A percentile compares a stretch with the other conserved stretches of the same genome.
Conservation (phyloP, 1,140 invertebrate genomes). For the Cydia splendana region DNA sequence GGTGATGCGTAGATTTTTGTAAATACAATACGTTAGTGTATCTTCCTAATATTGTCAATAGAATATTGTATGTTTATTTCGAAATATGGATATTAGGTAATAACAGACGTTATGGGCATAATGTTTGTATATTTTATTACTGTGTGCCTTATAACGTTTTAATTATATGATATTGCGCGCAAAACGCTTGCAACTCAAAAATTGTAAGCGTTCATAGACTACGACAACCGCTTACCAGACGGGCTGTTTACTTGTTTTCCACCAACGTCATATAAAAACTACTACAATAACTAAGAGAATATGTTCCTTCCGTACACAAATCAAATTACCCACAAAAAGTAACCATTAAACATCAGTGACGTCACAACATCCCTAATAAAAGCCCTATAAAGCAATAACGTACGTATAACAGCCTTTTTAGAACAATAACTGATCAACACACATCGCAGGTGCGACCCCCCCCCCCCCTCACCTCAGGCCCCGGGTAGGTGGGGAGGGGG, state of each 20-base stretch:
- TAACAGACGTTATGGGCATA: too few relatives aligned
- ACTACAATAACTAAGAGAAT: not conserved
- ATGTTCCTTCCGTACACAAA: not conserved
- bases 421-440: constrained; percentile 19
- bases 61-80: too few relatives aligned
- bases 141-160: too few relatives aligned
- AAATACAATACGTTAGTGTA: not conserved
- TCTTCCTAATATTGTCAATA: too few relatives aligned
- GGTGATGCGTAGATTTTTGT: constrained; percentile 7
- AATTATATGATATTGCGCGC: too few relatives aligned
- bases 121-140: too few relatives aligned
- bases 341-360: not conserved
- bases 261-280: too few relatives aligned
- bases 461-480: constrained; percentile 36
- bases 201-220: too few relatives aligned
- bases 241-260: too few relatives aligned
- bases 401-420: constrained; percentile 3
- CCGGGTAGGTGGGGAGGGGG: constrained; percentile 43
- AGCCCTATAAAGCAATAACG: not conserved
- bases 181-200: too few relatives aligned
- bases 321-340: not conserved
- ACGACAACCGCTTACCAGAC: too few relatives aligned
- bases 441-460: constrained; percentile 28
- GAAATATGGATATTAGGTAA: too few relatives aligned
- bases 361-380: constrained; percentile 12